Evolutionary conservation across 2,797 vertebrate species (phyloP), one percentile per base, ranked within the genome.

Genomic region (Peromyscus attwateri): DNA sequence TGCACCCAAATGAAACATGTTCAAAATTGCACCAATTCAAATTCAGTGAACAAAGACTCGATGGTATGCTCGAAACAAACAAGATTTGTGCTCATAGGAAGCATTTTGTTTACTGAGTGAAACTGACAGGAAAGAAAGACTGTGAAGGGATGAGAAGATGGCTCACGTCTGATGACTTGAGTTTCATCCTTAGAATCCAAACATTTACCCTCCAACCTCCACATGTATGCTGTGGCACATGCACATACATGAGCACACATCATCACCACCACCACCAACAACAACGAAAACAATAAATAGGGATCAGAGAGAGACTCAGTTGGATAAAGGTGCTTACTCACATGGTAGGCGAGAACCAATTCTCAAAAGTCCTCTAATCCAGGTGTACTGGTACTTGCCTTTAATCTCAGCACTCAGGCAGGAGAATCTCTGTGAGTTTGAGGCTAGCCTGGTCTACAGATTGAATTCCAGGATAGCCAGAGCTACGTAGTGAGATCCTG

Each of bases 41-140:
- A 79, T 55, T 92, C 83, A 88, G 83, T 89, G 73, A 95, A 93
- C 70, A 81, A 73, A 76, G 70, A 76, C 23, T 85, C 62, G 2
- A 76, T 23, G 31, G 31, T n/a, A n/a, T n/a, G 64, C 85, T 66
- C 37, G 71, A 94, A 71, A 80, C 34, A 85, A 83, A 70, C 40
- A 83, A 49, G 13, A 23, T 80, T 40, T 43, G 17, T 60, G 17
- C 25, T 57, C 34, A 75, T 2, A n/a, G 43, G 49, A 27, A 75
- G 10, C 57, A 68, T 79, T 68, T 17, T 55, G 37, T 88, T 14
- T 62, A 82, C 9, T 13, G 9, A 3, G 6, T 68, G 43, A 91
- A 95, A 66, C 17, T 73, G 76, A 90, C 52, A 68, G 75, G 27
- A 79, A 91, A 25, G 83, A 80, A 81, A 64, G 57, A 94, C 17